Evolutionary conservation across 2,888 invertebrate genomes (phyloP), one percentile per base, ranked within the genome.

Genomic region (Temnothorax rugatulus): DNA sequence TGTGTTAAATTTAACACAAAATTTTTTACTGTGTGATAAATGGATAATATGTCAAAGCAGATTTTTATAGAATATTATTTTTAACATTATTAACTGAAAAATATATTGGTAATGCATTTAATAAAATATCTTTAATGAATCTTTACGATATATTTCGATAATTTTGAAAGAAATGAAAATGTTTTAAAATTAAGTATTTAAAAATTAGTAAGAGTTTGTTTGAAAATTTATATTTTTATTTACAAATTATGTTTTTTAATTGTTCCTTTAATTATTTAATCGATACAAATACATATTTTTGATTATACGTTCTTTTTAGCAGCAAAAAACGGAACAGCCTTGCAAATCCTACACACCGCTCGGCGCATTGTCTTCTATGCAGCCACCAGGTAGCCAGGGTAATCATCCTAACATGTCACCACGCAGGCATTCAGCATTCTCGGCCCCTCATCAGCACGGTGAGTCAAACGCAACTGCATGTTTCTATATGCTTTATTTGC

Each of bases 281-380:
- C n/a, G 2, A 74, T 52, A 34, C 9, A 47, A 21, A 66, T 59
- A 44, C 59, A n/a, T 68, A 59, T 47, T 68, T 47, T 81, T 38
- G 21, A 34, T 74, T 25, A 21, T 61, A 4, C n/a, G 52, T 82
- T 21, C 76, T 25, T 50, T 73, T 68, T 21, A 52, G 69, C 81
- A 91, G 90, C 92, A 94, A 92, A 95, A 94, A 87, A 84, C 91
- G 59, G 95, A 95, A 84, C 94, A 94, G 85, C 95, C 95, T 41
- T 95, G 93, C 95, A 97, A 97, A 93, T 97, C 98, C 21, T 98
- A 98, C 95, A 98, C 98, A 64, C 98, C 98, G 7, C 95, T 98
- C 88, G 97, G 97, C 82, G 98, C 98, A 21, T 95, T 98, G 89
- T 98, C 98, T 54, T 98, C 97, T 91, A 98, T 98, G 98, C 97